Percentiles rank a stretch among this genome's conserved stretches.
Conservation (phyloP, 2,113 vertebrate genomes). For the Dromas ardeola region DNA sequence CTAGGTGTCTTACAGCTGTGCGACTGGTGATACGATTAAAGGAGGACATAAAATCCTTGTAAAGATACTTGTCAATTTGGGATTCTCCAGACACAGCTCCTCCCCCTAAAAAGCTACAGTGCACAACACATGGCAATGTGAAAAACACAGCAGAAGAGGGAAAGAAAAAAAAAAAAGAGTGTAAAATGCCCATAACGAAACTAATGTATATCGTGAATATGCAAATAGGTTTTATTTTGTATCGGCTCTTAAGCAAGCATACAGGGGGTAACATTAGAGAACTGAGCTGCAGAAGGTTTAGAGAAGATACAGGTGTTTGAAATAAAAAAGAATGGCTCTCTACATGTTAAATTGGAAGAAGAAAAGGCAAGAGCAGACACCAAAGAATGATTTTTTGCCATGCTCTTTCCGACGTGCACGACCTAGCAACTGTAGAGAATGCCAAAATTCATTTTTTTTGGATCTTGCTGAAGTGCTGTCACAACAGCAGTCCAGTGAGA, state of each 20-base stretch:
- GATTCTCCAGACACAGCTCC: neutral
- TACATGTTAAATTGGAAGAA: neutral
- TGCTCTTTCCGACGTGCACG: rapidly evolving
- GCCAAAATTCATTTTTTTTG: neutral
- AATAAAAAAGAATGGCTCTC: slow-evolving; percentile 8
- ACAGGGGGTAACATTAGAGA: neutral
- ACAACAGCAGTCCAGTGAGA: neutral
- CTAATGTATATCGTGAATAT: neutral
- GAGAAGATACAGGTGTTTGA: slow-evolving; percentile 13
- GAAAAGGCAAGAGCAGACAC: neutral
- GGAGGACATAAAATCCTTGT: slow-evolving; percentile 12
- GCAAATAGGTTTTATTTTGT: neutral
- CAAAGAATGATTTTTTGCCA: neutral
- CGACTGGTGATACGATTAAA: neutral
- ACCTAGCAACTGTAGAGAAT: neutral
- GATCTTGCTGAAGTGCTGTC: neutral
- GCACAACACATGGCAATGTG: neutral
- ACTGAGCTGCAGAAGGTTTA: neutral
- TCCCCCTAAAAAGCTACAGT: neutral
- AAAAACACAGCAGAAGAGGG: neutral
- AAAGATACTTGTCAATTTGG: neutral
- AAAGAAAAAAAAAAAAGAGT: neutral
- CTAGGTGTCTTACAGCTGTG: slow-evolving; percentile 22
- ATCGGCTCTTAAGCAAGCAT: neutral
- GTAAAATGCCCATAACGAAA: neutral